phyloP scores from a whole-genome alignment of 37 sponge, comb jelly and placozoan species.

The Geodia barretti region DNA sequence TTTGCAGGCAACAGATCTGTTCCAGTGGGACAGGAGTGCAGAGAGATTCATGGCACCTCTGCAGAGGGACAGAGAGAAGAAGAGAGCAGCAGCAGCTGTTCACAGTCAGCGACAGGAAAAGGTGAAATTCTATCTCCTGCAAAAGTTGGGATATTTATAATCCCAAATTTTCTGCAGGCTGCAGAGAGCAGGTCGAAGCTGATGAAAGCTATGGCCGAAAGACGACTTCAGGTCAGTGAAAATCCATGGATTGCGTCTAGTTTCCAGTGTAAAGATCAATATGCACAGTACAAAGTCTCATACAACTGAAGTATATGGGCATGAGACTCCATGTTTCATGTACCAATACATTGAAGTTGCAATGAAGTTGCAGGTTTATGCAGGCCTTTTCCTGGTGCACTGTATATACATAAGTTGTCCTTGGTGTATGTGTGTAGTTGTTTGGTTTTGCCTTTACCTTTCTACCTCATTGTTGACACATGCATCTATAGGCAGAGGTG shows the following conservation, averaged over 20 bases:
- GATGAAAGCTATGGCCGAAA: slow-evolving; percentile 91
- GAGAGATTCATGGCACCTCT: slow-evolving; percentile 70
- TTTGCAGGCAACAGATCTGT: slow-evolving; percentile 69
- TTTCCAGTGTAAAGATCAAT: background rate
- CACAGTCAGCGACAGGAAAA: slow-evolving; percentile 41
- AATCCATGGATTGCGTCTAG: background rate
- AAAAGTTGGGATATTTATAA: background rate
- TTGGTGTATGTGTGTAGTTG: background rate
- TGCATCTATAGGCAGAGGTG: slow-evolving; percentile 55
- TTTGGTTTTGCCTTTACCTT: background rate
- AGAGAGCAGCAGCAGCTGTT: slow-evolving; percentile 11
- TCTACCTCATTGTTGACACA: background rate
- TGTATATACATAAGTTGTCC: no score
- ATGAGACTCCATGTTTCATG: background rate
- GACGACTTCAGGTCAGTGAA: slow-evolving; percentile 65
- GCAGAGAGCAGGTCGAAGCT: slow-evolving; percentile 58
- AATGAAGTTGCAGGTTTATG: no score
- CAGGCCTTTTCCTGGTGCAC: no score
- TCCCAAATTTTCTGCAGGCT: slow-evolving; percentile 27
- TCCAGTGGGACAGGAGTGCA: slow-evolving; percentile 43
- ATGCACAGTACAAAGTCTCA: background rate
- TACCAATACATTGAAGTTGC: no score
- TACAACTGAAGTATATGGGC: background rate
- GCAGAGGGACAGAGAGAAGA: slow-evolving; percentile 54
- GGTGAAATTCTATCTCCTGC: no score